Conservation (phyloP, 2,888 invertebrate species). For the Synergus gifuensis region DNA sequence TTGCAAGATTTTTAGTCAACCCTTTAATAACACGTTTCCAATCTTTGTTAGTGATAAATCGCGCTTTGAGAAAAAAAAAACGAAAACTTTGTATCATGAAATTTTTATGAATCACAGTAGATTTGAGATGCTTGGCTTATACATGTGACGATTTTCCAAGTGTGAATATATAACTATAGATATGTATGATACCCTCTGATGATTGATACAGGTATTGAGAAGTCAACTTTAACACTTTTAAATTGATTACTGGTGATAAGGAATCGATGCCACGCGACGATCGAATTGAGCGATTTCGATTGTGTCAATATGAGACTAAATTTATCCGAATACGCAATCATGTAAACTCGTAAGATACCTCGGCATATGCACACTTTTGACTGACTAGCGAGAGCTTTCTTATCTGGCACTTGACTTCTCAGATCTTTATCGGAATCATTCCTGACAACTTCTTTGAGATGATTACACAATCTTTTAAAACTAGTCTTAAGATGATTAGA, state of each 20-base stretch:
- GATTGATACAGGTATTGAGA: neutral
- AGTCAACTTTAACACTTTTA: neutral
- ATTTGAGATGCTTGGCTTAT: neutral
- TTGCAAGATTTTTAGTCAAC: neutral
- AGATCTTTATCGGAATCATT: slow-evolving; percentile 65
- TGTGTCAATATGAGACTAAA: neutral
- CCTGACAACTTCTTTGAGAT: slow-evolving; percentile 61
- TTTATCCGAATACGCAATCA: slow-evolving; percentile 18
- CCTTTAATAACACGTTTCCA: neutral
- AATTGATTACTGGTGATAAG: neutral
- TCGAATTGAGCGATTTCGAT: neutral
- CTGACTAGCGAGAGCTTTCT: slow-evolving; percentile 53
- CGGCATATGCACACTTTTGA: slow-evolving; percentile 46
- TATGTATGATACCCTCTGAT: neutral
- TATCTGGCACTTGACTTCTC: slow-evolving; percentile 56
- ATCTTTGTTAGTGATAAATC: neutral
- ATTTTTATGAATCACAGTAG: slow-evolving; percentile 18
- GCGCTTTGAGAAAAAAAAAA: neutral
- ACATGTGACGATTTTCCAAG: neutral
- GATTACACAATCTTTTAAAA: slow-evolving; percentile 49
- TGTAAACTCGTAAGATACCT: slow-evolving; percentile 5
- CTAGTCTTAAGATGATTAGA: neutral
- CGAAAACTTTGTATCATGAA: neutral
- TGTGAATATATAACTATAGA: neutral
- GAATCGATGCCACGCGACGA: slow-evolving; percentile 9